Evolutionary conservation across 2,888 invertebrate species (phyloP), one percentile per base, ranked within the genome.

Genomic region (Ormyrus pomaceus): DNA sequence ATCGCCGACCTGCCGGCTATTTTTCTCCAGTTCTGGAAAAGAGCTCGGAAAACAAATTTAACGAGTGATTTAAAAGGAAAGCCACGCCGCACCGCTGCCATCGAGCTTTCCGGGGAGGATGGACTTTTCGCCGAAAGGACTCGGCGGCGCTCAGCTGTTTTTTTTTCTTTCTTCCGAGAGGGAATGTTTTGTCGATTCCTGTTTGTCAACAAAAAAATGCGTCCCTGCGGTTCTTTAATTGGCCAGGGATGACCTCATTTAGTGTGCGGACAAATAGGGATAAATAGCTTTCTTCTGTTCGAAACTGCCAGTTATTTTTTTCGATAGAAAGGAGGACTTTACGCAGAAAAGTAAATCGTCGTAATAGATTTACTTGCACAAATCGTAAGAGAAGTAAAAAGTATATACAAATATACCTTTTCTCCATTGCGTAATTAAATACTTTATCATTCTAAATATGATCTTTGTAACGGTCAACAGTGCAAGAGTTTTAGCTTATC

Each of bases 31-130:
- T 7, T 46, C 48, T 55, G 55, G 34, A 62, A 56, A 10, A 19
- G 56, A 64, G 51, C 56, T 58, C 13, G 56, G 13, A 69, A 64
- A 74, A 75, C 61, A 75, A 72, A 76, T 76, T 72, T 76, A 68
- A 72, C 62, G 66, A 80, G 68, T 51, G 71, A 76, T 76, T 80
- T 71, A 66, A 80, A 76, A 76, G 72, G 65, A 71, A 79, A 65
- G 55, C 53, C 6, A 45, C 19, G 19, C 56, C 5, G 62, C n/a
- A 19, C 13, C 50, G 45, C 10, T 19, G 19, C 10, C 1, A 51
- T 46, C 46, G 19, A 55, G 59, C 51, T 46, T 72, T 61, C 66
- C 13, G 19, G 65, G 61, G 55, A 68, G 53, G 69, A 58, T 59
- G 72, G 50, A 58, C 13, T 34, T 72, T 76, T 80, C 76, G 9